Conservation (phyloP, 2,888 invertebrate genomes). For the Lithosia quadra region DNA sequence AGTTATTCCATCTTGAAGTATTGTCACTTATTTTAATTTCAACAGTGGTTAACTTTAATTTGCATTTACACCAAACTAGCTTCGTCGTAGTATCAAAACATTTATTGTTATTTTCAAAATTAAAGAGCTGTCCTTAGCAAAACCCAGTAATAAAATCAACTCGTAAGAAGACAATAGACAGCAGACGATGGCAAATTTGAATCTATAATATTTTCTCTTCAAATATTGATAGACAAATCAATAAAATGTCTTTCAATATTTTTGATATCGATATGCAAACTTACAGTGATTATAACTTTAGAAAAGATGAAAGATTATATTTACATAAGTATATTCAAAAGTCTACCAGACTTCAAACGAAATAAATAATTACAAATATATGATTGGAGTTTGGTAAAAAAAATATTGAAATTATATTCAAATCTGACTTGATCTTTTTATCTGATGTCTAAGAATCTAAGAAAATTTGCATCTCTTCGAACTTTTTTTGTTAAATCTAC, state of each 20-base stretch:
- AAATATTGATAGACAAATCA: not conserved
- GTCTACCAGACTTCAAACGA: not conserved
- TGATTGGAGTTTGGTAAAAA: not conserved
- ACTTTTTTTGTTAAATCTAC: not conserved
- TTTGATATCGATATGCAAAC: constrained; percentile 1
- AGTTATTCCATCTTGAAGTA: too few relatives aligned
- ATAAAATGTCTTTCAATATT: not conserved
- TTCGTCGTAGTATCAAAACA: too few relatives aligned
- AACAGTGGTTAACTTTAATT: too few relatives aligned
- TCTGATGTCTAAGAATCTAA: not conserved
- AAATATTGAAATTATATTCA: not conserved
- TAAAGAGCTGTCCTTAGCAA: too few relatives aligned
- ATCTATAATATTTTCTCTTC: not conserved
- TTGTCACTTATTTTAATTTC: too few relatives aligned
- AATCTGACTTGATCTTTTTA: not conserved
- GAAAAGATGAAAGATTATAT: not conserved
- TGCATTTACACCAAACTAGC: too few relatives aligned
- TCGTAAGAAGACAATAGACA: not conserved
- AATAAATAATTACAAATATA: not conserved
- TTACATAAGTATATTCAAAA: not conserved
- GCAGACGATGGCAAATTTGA: not conserved
- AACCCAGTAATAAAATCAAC: not conserved
- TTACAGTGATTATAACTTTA: not conserved
- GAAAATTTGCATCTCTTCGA: not conserved
- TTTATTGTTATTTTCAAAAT: too few relatives aligned